Evolutionary conservation across 2,797 vertebrate species (phyloP).

Genomic region (Emydoidea blandingii): DNA sequence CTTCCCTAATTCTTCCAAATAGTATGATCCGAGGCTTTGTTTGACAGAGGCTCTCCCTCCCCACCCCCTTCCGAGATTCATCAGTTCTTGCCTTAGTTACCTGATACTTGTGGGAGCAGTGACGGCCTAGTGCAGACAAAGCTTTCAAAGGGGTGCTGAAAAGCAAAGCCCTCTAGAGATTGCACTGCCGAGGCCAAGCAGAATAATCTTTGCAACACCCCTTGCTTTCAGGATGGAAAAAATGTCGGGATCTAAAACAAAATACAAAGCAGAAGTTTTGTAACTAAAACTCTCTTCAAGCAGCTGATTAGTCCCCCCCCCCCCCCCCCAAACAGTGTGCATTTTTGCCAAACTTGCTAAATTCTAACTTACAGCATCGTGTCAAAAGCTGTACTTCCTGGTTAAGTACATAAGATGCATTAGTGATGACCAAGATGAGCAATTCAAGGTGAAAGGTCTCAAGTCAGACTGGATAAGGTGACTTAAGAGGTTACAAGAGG

Average conservation of each 20-base stretch:
- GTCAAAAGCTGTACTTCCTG: constrained; percentile 65
- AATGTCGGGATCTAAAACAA: constrained; percentile 39
- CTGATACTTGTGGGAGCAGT: constrained; percentile 96
- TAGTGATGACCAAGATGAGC: constrained; percentile 69
- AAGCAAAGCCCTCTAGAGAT: constrained; percentile 89
- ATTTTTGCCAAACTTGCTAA: not conserved
- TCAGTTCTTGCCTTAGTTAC: constrained; percentile 87
- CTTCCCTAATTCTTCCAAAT: constrained; percentile 63
- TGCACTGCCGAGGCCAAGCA: constrained; percentile 69
- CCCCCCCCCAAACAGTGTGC: not conserved
- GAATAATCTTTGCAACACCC: constrained; percentile 80
- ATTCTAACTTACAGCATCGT: not conserved
- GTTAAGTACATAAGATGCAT: constrained; percentile 71
- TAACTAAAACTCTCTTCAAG: constrained; percentile 51
- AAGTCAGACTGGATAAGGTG: constrained; percentile 71
- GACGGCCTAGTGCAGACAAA: constrained; percentile 91
- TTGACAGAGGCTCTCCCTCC: constrained; percentile 68
- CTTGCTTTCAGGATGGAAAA: constrained; percentile 54
- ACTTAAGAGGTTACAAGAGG: constrained; percentile 60
- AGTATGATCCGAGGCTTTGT: constrained; percentile 76
- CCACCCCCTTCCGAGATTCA: constrained; percentile 72
- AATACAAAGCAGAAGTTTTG: constrained; percentile 1
- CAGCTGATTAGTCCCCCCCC: not conserved
- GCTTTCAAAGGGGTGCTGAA: constrained; percentile 95
- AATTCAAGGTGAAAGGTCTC: constrained; percentile 69